Evolutionary conservation across 2,888 invertebrate genomes (phyloP), one percentile per base, ranked within the genome.

Genomic region (Perdita meconis): DNA sequence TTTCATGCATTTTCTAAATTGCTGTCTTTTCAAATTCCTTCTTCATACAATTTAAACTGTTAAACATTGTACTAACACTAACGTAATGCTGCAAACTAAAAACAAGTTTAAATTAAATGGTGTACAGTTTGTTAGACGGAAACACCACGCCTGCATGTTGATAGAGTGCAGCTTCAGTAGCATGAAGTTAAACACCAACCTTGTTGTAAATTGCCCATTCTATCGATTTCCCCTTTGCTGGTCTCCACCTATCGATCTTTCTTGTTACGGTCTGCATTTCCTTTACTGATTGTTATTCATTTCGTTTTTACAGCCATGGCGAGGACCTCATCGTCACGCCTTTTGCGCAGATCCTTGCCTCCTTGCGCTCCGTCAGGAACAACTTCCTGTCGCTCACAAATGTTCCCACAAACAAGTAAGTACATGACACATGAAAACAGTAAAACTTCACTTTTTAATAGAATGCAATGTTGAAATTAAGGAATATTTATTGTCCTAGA

Each of bases 291-390:
- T 51, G 50, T 61, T 82, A 78, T 85, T 83, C 1, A 3, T 88
- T 90, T 90, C 79, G 59, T 84, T 92, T 94, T 92, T 94, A 73
- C 94, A 95, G 98, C 94, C 98, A 99, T 95, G 98, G 98, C 92
- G 99, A 99, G 95, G 99, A 99, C 94, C 95, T 99, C 94, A 99
- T 99, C 93, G 99, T 99, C 93, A 99, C 99, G 90, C 99, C 99
- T 90, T 99, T 99, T 94, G 99, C 99, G 93, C 99, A 99, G 95
- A 98, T 99, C 93, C 95, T 99, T 94, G 99, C 99, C 93, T 98
- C 98, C 94, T 95, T 99, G 93, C 97, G 99, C 92, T 98, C 98
- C 93, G 98, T 99, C 90, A 96, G 99, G 93, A 98, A 97, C 94
- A 99, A 99, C 94, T 98, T 99, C 95, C 95, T 98, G 93, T 96